Conservation (phyloP, 1,140 invertebrate species). For the Pseudomyrmex gracilis region DNA sequence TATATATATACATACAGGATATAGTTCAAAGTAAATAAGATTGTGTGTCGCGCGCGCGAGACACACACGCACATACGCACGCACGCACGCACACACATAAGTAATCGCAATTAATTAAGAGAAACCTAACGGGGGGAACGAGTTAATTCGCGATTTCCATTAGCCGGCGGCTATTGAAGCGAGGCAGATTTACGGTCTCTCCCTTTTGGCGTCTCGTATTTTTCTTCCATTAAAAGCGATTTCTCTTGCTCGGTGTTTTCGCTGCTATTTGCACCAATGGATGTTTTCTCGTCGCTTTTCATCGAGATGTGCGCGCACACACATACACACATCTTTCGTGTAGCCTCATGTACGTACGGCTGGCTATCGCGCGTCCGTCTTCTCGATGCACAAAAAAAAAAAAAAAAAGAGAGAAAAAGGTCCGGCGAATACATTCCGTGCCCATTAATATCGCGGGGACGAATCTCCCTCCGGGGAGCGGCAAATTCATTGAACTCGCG, state of each 20-base stretch:
- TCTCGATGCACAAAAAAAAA: background rate
- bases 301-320: no score
- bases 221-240: conserved; percentile 49
- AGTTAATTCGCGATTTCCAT: conserved; percentile 55
- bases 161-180: conserved; percentile 44
- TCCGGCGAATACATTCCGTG: background rate
- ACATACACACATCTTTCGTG: background rate
- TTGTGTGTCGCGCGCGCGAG: background rate
- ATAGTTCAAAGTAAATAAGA: background rate
- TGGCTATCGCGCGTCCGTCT: background rate
- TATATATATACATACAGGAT: background rate
- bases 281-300: conserved; percentile 5
- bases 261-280: conserved; percentile 12
- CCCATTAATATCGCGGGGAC: conserved; percentile 21
- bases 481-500: conserved; percentile 17
- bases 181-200: conserved; percentile 39
- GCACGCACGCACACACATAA: no score
- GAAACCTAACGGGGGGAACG: conserved; percentile 6
- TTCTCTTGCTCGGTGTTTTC: conserved; percentile 6
- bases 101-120: conserved; percentile 43
- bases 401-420: conserved; percentile 31
- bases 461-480: conserved; percentile 23
- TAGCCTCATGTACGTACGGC: background rate
- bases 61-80: no score
- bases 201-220: conserved; percentile 50